Evolutionary conservation across 1,140 invertebrate species (phyloP).

Genomic region (Heliconius eleuchia): DNA sequence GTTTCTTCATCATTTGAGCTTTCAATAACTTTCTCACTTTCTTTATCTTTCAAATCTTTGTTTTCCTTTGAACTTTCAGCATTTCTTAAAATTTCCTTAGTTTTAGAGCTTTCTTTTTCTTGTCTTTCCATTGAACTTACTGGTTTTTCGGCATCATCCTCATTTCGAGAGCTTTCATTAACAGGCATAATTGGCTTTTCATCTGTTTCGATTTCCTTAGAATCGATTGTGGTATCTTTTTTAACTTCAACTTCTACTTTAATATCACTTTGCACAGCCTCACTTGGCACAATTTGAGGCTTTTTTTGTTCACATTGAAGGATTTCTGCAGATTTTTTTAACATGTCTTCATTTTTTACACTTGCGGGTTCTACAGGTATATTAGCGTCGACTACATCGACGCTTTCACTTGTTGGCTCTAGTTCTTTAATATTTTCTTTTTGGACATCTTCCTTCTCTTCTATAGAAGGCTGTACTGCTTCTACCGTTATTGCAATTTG

Average conservation of each 20-base stretch:
- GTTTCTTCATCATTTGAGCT: not conserved
- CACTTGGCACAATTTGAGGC: not conserved
- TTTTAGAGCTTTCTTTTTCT: not conserved
- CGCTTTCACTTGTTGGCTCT: not conserved
- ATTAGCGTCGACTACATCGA: not conserved
- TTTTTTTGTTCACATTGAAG: not conserved
- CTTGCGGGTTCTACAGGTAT: not conserved
- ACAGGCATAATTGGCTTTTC: not conserved
- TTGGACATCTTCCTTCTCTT: not conserved
- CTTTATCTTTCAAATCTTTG: slow-evolving; percentile 10
- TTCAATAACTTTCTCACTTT: not conserved
- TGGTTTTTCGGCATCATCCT: not conserved
- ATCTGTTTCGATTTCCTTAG: not conserved
- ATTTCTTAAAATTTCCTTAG: not conserved
- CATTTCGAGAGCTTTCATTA: not conserved
- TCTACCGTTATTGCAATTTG: slow-evolving; percentile 33
- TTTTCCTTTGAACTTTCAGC: slow-evolving; percentile 24
- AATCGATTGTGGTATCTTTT: not conserved
- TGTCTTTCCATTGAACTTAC: not conserved
- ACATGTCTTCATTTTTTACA: not conserved
- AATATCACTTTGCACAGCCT: not conserved
- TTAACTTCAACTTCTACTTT: not conserved
- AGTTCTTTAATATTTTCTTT: slow-evolving; percentile 24
- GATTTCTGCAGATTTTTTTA: not conserved
- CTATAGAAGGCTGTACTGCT: slow-evolving; percentile 19